Conservation (phyloP, 1,140 invertebrate species). For the Lucilia cuprina region DNA sequence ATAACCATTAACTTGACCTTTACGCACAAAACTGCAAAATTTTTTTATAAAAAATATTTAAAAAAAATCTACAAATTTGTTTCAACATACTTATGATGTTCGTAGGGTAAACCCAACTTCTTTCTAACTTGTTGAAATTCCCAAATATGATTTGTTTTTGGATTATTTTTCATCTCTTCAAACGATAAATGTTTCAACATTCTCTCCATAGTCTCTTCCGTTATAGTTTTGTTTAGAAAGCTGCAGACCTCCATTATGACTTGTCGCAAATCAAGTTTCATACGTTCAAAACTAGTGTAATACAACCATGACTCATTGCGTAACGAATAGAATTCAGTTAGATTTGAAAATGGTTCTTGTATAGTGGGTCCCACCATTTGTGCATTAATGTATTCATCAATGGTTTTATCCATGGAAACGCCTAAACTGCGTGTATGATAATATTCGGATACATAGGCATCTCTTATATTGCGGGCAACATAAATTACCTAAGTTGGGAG, state of each 20-base stretch:
- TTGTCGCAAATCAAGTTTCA: conserved; percentile 47
- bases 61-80: neutral
- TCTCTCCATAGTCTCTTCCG: conserved; percentile 44
- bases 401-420: conserved; percentile 41
- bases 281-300: conserved; percentile 84
- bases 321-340: conserved; percentile 76
- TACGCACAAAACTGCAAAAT: conserved; percentile 44
- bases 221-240: conserved; percentile 48
- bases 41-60: neutral
- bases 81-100: conserved; percentile 16
- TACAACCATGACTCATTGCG: conserved; percentile 74
- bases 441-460: conserved; percentile 81
- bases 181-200: conserved; percentile 52
- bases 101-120: neutral
- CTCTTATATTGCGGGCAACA: conserved; percentile 81
- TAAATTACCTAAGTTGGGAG: conserved; percentile 67
- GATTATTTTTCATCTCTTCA: conserved; percentile 53
- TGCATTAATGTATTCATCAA: neutral
- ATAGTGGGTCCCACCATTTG: neutral
- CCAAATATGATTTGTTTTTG: conserved; percentile 20
- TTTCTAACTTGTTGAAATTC: conserved; percentile 25
- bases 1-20: conserved; percentile 47
- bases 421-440: conserved; percentile 75
- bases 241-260: conserved; percentile 45
- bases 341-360: conserved; percentile 62